phyloP scores from a whole-genome alignment of 2,797 vertebrate genomes.

The Pteropus rufus region DNA sequence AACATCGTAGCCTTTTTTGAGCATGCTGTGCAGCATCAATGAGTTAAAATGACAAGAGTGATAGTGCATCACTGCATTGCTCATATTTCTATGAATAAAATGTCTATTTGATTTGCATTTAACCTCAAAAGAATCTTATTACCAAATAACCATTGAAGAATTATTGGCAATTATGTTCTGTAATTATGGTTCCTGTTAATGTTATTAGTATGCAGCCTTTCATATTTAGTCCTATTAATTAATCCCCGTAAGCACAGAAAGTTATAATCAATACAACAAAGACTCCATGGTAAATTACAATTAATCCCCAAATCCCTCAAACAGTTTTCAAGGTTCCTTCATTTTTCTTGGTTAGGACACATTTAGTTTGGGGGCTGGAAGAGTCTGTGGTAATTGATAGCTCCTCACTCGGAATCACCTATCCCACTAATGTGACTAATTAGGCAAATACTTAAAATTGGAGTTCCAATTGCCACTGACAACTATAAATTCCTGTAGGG shows the following conservation, averaged over 20 bases:
- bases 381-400: slow-evolving; percentile 18
- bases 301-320: slow-evolving; percentile 59
- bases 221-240: slow-evolving; percentile 74
- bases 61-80: background rate
- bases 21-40: background rate
- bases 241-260: slow-evolving; percentile 63
- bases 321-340: slow-evolving; percentile 19
- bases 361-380: background rate
- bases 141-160: slow-evolving; percentile 71
- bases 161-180: slow-evolving; percentile 76
- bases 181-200: slow-evolving; percentile 73
- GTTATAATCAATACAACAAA: slow-evolving; percentile 71
- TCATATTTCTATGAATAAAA: slow-evolving; percentile 62
- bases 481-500: slow-evolving; percentile 34
- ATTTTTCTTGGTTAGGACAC: background rate
- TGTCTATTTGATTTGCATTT: slow-evolving; percentile 67
- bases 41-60: background rate
- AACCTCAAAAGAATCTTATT: slow-evolving; percentile 69
- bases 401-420: background rate
- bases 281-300: slow-evolving; percentile 62
- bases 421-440: slow-evolving; percentile 30
- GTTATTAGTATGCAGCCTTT: slow-evolving; percentile 72
- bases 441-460: slow-evolving; percentile 34
- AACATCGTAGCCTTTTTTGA: background rate
- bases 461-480: slow-evolving; percentile 2